Base-by-base conservation (phyloP, 2,113 vertebrate species). In the Podarcis cretensis region DNA sequence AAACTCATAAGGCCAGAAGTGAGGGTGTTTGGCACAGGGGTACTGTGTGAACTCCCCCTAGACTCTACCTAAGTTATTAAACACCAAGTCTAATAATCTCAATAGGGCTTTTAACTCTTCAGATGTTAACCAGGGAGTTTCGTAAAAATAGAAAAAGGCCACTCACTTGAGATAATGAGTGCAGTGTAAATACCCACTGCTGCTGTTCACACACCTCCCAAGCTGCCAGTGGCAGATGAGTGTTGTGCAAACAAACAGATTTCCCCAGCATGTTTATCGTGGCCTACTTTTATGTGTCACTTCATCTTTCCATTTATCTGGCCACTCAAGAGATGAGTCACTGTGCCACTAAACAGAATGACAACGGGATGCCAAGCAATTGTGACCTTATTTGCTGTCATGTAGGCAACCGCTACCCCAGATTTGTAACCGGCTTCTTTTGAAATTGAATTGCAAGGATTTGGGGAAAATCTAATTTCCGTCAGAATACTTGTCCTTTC, bases 241-340 rank as follows among this genome's bases (percentile, higher is more conserved):
- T 83, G 32, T 68, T 83, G 73, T 57, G 30, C 81, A 83, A 83
- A 83, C 80, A 88, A 83, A 77, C 68, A 88, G 81, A 88, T 88
- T 87, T 83, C 87, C 74, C 63, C 74, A 77, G 37, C 43, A n/a
- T 68, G 37, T 65, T 79, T 32, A 40, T 43, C 68, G 81, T 88
- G 81, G 81, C 87, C 80, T 88, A 83, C 40, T 83, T 87, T 54
- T 54, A 37, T 77, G 74, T 88, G 73, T 77, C 81, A 88, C 21
- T 68, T 68, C 57, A 83, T 83, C 40, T 90, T 91, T 89, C 83
- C 63, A 90, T 90, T 91, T 82, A 68, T 82, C 74, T 85, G 81
- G 92, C 90, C 89, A 83, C 83, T 79, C 85, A 88, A 91, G 79
- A 81, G 76, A 84, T 85, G 84, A 76, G 71, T 94, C 57, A 43